Evolutionary conservation across 2,113 vertebrate genomes (phyloP).

Genomic region (Polypterus bichir): DNA sequence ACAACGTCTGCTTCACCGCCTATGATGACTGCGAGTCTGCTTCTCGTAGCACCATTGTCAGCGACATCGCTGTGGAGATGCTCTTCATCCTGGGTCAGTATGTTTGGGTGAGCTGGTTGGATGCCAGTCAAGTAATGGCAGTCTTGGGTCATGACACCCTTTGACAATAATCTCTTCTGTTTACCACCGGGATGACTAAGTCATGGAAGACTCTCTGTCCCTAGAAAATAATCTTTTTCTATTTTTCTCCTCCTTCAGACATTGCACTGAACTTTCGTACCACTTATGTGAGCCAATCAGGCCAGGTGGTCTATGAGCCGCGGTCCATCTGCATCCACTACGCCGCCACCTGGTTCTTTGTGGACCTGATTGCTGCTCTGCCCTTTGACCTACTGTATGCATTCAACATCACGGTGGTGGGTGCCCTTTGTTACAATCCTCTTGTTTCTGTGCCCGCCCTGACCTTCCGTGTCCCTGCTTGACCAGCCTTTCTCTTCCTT

Average conservation of each 20-base stretch:
- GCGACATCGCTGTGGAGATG: constrained; percentile 86
- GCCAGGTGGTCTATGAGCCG: constrained; percentile 73
- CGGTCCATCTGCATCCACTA: constrained; percentile 79
- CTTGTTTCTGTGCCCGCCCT: too few species aligned
- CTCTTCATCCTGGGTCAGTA: constrained; percentile 84
- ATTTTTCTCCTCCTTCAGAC: constrained; percentile 40
- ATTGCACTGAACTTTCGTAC: constrained; percentile 75
- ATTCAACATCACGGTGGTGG: constrained; percentile 80
- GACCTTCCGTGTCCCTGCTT: neutral
- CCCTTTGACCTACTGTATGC: constrained; percentile 81
- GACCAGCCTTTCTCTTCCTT: neutral
- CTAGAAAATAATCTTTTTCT: neutral
- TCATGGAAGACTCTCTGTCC: too few species aligned
- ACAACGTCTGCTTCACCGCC: constrained; percentile 82
- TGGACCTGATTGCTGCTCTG: constrained; percentile 76
- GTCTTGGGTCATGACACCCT: too few species aligned
- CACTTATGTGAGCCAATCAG: constrained; percentile 72
- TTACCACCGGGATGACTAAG: too few species aligned
- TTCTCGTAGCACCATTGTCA: constrained; percentile 71
- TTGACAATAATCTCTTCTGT: too few species aligned
- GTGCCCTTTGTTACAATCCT: constrained; percentile 19
- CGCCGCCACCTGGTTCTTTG: constrained; percentile 76
- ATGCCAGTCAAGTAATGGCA: too few species aligned
- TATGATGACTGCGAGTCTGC: constrained; percentile 56
- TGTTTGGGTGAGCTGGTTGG: too few species aligned